These are phyloP conservation scores for Enteromius afrohamiltoni DNA, from an alignment of 2,797 vertebrate species.

Conservation along the genomic window DNA sequence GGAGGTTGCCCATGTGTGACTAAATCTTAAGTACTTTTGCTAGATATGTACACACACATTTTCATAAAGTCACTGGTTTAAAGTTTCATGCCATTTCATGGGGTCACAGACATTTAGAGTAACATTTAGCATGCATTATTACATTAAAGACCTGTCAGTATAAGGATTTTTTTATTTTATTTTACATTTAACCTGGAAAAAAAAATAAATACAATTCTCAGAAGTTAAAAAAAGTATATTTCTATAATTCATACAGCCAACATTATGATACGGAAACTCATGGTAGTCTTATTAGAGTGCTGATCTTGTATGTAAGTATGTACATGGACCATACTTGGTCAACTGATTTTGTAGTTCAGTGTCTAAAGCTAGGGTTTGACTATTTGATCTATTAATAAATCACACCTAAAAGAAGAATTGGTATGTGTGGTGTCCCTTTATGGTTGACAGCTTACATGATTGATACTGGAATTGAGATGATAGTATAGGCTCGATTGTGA, in stretches of 20 bases:
- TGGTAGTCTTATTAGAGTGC: background rate
- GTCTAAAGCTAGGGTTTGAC: background rate
- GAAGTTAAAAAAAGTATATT: background rate
- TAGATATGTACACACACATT: constrained; percentile 59
- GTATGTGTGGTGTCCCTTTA: background rate
- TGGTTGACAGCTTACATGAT: background rate
- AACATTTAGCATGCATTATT: background rate
- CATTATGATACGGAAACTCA: background rate
- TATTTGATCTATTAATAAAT: background rate
- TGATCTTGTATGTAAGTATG: background rate
- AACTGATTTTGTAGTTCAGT: constrained; percentile 2
- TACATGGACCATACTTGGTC: background rate
- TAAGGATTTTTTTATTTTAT: background rate
- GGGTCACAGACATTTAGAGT: constrained; percentile 13
- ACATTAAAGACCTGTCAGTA: background rate
- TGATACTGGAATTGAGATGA: background rate
- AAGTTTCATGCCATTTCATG: constrained; percentile 1
- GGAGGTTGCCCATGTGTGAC: constrained; percentile 53
- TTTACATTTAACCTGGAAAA: background rate
- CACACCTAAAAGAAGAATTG: background rate
- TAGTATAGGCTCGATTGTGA: background rate
- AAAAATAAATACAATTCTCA: background rate
- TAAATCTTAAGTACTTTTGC: constrained; percentile 57
- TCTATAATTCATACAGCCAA: background rate
- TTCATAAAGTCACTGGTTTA: constrained; percentile 54